Base-by-base conservation (phyloP, 1,140 invertebrate species). In the Microplitis mediator region DNA sequence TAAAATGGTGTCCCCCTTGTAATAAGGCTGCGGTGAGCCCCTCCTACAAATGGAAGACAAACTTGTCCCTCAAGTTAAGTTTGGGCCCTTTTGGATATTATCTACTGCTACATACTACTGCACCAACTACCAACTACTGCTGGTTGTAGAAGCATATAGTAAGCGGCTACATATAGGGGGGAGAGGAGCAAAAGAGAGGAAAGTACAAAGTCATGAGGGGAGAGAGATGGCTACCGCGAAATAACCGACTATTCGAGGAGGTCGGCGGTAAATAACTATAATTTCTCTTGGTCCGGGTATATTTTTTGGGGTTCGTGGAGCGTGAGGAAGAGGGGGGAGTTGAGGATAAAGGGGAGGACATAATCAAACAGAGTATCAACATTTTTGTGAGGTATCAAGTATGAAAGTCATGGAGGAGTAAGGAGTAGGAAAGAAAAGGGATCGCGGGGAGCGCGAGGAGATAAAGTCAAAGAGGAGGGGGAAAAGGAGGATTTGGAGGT, bases 181-280 rank as follows among this genome's bases (percentile, higher is more conserved):
- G 6, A 36, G 39, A 54, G 63, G 68, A 35, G 16, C n/a, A 31
- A 45, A 63, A 64, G 35, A 72, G 32, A 51, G 58, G 62, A 68
- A 67, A 34, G 62, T 14, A 34, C 36, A 65, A 35, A 63, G 56
- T 54, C 64, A 75, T 66, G 8, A 50, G 36, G 34, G 32, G 32
- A 61, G 72, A 68, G 60, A 74, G 75, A 80, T 80, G 81, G 84
- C 83, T 84, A 82, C 81, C 74, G 80, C 82, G 81, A 84, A 85
- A 86, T 85, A 84, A 85, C 81, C 80, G 82, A 85, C 84, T 85
- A 83, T 86, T 78, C 80, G 76, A 71, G 65, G 72, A 74, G 81
- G 74, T 78, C 77, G 78, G 75, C 77, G 81, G 82, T 81, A 86
- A 86, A 86, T 86, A 84, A 86, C 84, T 86, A 86, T 86, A 86